A percentile compares a stretch with the other conserved stretches of the same genome.
These are phyloP conservation scores for Alosa sapidissima DNA, from an alignment of 2,797 vertebrate species.

Conservation along the genomic window DNA sequence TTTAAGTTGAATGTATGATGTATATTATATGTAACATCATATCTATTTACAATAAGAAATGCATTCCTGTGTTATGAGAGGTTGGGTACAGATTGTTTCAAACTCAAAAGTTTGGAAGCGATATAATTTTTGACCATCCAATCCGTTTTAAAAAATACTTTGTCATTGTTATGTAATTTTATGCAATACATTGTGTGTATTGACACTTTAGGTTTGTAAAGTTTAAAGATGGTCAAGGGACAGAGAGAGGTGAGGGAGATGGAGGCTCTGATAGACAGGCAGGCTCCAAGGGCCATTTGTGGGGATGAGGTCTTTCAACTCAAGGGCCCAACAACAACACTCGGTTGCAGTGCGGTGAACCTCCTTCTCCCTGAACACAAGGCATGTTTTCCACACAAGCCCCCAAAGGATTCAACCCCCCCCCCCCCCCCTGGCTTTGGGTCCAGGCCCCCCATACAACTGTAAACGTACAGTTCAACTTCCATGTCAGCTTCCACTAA, in stretches of 20 bases:
- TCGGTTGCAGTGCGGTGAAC: not conserved
- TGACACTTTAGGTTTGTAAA: not conserved
- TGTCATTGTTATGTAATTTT: not conserved
- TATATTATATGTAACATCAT: too few relatives aligned
- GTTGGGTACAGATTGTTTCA: not conserved
- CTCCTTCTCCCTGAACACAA: not conserved
- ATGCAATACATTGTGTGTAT: not conserved
- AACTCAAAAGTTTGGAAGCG: too few relatives aligned
- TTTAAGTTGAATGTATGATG: not conserved
- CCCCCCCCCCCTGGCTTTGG: not conserved
- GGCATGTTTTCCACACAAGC: slow-evolving; percentile 8
- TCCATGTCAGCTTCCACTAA: not conserved
- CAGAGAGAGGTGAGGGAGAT: not conserved
- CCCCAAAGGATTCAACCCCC: not conserved
- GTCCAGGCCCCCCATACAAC: not conserved
- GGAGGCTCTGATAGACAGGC: not conserved
- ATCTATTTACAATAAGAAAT: not conserved
- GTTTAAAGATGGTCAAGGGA: not conserved
- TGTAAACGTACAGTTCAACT: not conserved
- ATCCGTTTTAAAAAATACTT: not conserved
- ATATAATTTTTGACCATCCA: not conserved
- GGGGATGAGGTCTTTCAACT: slow-evolving; percentile 1
- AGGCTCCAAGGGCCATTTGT: not conserved
- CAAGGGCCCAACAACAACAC: not conserved
- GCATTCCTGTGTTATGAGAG: not conserved